Base-by-base conservation (phyloP, 1,140 invertebrate genomes). In the Brachionus rotundiformis region DNA sequence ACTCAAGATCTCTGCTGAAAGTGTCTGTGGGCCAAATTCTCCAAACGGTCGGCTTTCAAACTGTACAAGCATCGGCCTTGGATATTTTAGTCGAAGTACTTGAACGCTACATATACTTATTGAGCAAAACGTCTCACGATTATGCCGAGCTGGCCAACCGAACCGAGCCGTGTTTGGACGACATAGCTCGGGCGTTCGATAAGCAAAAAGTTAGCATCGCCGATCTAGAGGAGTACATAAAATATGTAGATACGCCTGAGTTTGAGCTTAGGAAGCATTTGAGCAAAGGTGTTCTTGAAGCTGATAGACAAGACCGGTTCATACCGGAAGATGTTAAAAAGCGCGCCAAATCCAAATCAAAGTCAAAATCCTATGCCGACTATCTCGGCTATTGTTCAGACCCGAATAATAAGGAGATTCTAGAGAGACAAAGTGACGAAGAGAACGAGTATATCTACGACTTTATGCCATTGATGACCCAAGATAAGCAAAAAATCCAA, bases 21-120 rank as follows among this genome's bases (percentile, higher is more conserved):
- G 36, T 79, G n/a, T 59, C 47, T 11, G 76, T 63, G 23, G 23
- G 47, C 11, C 76, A 79, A 63, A 59, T 79, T 16, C 29, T 79
- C 0, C 76, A 79, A n/a, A 59, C 76, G 8, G 36, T 79, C 25
- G 76, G 76, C 54, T 79, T 79, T 23, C 76, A 79, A 63, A 59
- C 76, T 11, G 76, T 59, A 7, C 76, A 79, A 29, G 19, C 76
- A 6, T 27, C 47, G 3, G 76, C 76, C 36, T 31, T 79, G 23
- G 76, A 79, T 13, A 79, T 79, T 31, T 39, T 79, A 59, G 76
- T 79, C 44, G 76, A 79, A 59, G 16, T 79, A 25, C 27, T 79
- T 11, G 76, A 79, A 39, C 23, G 76, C 5, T 79, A 79, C 59
- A 79, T 79, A 11, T 33, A 33, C 36, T 33, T 79, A 19, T 54